phyloP scores from a whole-genome alignment of 2,113 vertebrate species.

The Xerus inauris region DNA sequence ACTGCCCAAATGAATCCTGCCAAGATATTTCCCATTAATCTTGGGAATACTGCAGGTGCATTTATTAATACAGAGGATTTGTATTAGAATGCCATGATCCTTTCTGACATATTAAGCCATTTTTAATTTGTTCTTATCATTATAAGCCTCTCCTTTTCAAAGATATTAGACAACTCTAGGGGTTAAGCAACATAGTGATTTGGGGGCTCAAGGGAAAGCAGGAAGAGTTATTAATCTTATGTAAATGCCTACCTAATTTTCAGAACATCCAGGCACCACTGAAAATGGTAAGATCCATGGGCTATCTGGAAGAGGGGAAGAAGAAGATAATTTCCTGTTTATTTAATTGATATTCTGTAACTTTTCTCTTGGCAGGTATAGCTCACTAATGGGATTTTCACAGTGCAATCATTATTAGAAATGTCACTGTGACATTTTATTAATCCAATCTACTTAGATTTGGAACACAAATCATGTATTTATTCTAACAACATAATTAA shows the following conservation, averaged over 20 bases:
- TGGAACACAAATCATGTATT: slow-evolving; percentile 78
- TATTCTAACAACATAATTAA: slow-evolving; percentile 74
- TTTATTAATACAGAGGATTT: slow-evolving; percentile 71
- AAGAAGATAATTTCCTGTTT: slow-evolving; percentile 82
- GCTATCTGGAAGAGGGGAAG: slow-evolving; percentile 43
- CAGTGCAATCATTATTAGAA: slow-evolving; percentile 80
- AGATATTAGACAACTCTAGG: slow-evolving; percentile 70
- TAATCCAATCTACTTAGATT: slow-evolving; percentile 80
- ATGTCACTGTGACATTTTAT: slow-evolving; percentile 84
- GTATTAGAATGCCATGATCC: slow-evolving; percentile 70
- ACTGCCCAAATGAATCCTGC: slow-evolving; percentile 58
- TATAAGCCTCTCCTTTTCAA: slow-evolving; percentile 67
- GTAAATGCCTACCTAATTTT: slow-evolving; percentile 53
- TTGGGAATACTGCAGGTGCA: slow-evolving; percentile 73
- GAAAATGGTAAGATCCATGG: not conserved
- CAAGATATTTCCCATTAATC: slow-evolving; percentile 71
- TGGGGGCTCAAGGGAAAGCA: not conserved
- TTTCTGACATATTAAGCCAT: slow-evolving; percentile 82
- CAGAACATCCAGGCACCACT: not conserved
- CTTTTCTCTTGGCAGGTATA: slow-evolving; percentile 79
- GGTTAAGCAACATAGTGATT: slow-evolving; percentile 74
- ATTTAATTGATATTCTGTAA: slow-evolving; percentile 83
- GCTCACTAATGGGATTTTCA: slow-evolving; percentile 79
- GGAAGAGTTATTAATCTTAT: slow-evolving; percentile 55
- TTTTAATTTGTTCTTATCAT: slow-evolving; percentile 84